phyloP scores from a whole-genome alignment of 2,797 vertebrate species.

The Anisognathus igniventris region DNA sequence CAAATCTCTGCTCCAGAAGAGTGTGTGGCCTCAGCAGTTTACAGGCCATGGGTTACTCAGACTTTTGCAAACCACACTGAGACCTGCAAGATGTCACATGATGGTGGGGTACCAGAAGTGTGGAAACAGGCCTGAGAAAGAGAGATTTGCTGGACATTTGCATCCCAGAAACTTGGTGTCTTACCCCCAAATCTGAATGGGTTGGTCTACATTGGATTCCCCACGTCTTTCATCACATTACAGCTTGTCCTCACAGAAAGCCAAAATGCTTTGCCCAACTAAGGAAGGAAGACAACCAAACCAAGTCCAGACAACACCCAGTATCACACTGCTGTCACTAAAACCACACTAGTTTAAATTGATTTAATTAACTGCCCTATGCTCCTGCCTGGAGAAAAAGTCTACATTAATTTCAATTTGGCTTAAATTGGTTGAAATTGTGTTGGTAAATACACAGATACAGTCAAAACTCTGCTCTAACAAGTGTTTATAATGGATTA shows the following conservation, averaged over 20 bases:
- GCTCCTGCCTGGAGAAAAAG: not conserved
- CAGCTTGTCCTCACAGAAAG: not conserved
- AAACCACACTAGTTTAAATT: not conserved
- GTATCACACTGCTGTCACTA: not conserved
- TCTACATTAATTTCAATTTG: slow-evolving; percentile 15
- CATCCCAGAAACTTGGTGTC: not conserved
- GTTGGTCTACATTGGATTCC: not conserved
- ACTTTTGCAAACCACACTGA: not conserved
- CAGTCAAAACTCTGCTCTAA: slow-evolving; percentile 20
- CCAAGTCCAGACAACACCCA: not conserved
- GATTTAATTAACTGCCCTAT: slow-evolving; percentile 13
- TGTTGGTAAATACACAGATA: slow-evolving; percentile 45
- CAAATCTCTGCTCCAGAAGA: not conserved
- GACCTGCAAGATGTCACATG: not conserved
- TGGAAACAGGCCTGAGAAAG: not conserved
- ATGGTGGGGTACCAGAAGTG: not conserved
- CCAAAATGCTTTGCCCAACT: not conserved
- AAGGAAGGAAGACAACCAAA: not conserved
- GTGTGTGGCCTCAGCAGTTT: not conserved
- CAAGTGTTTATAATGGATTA: slow-evolving; percentile 47
- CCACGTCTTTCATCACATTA: not conserved
- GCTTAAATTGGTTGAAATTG: slow-evolving; percentile 5
- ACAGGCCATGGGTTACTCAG: not conserved
- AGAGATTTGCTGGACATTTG: not conserved
- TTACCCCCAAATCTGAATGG: not conserved